Evolutionary conservation across 2,888 invertebrate species (phyloP).

Genomic region (Erannis defoliaria): DNA sequence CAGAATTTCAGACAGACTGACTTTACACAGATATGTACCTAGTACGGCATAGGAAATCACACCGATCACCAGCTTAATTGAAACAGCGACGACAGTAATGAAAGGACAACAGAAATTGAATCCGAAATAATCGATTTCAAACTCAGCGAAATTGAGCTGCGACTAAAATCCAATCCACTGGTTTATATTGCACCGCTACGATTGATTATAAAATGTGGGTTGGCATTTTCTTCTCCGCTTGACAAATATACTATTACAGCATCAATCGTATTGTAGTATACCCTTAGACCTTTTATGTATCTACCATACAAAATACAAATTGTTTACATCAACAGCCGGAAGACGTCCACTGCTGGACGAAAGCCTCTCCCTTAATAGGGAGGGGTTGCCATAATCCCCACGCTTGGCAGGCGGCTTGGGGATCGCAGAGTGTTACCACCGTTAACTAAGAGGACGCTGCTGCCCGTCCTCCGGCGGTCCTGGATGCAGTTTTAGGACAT

Average conservation of each 20-base stretch:
- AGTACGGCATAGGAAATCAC: constrained; percentile 8
- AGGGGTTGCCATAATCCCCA: no score
- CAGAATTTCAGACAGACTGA: not conserved
- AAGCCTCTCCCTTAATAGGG: no score
- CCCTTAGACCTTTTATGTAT: no score
- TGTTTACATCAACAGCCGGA: no score
- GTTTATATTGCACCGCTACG: constrained; percentile 52
- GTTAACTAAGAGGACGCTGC: no score
- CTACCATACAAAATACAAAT: no score
- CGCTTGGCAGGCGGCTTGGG: no score
- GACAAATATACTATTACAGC: constrained; percentile 49
- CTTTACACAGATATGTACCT: not conserved
- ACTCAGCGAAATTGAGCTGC: constrained; percentile 52
- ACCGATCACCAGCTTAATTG: constrained; percentile 25
- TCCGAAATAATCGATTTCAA: constrained; percentile 60
- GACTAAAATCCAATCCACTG: constrained; percentile 55
- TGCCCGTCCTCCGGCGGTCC: no score
- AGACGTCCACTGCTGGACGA: no score
- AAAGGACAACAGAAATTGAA: constrained; percentile 56
- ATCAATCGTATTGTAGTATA: constrained; percentile 45
- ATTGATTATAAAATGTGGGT: constrained; percentile 35
- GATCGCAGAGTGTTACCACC: no score
- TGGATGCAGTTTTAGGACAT: no score
- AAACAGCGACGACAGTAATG: constrained; percentile 56
- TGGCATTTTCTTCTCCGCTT: constrained; percentile 48